Base-by-base conservation (phyloP, 2,113 vertebrate genomes). In the Lepus europaeus region DNA sequence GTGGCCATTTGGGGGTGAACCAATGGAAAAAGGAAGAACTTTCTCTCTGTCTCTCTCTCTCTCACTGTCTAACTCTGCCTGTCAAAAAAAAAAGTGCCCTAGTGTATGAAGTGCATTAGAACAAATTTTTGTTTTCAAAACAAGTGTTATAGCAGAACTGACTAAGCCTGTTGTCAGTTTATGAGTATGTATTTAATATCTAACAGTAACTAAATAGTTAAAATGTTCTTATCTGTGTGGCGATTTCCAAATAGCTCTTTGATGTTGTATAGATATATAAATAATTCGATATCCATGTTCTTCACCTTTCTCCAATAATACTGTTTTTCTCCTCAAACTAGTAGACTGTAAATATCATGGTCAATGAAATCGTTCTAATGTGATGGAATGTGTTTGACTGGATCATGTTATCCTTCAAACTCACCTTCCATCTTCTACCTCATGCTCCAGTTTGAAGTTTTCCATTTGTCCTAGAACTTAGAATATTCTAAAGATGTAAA, bases 381-480 rank as follows among this genome's bases (percentile, higher is more conserved):
- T 0, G 33, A 66, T 27, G 19, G 39, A 51, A 4, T 51, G 10
- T 7, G 45, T 76, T 11, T 56, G 9, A 76, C 31, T 31, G 6
- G 11, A 83, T 82, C 17, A 29, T 14, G 17, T 66, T 69, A 27
- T 76, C 20, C 31, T 66, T 78, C 9, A 5, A 49, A 72, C 19
- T 33, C n/a, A 66, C 29, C 49, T 84, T 63, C 23, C 8, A 10
- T 23, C 33, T 87, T 91, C 87, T 84, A 61, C 49, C 16, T 3
- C 5, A 39, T 4, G 6, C 17, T 82, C 8, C 53, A 27, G 11
- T 33, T 36, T 89, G 66, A 77, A 72, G 83, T 49, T 19, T 85
- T 25, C 16, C 12, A 20, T 74, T 70, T 70, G 66, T 68, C 81
- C 27, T 49, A 91, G 76, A 56, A 89, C n/a, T 91, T 82, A 91